Evolutionary conservation across 2,113 vertebrate genomes (phyloP), one percentile per base, ranked within the genome.

Genomic region (Acanthochromis polyacanthus): DNA sequence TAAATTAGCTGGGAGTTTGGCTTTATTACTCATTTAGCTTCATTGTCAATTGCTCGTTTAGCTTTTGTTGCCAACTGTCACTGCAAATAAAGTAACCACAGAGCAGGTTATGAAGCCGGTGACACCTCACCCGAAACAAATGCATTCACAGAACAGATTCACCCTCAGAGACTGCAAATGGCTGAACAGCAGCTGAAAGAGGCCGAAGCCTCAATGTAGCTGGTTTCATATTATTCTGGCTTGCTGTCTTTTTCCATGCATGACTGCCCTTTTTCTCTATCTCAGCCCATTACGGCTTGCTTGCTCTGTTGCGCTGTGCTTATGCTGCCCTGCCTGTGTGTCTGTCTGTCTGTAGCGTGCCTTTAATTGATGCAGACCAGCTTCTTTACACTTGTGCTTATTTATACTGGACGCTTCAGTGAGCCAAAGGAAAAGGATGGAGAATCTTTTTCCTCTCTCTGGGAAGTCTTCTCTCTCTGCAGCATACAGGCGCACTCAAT

Each of bases 301-400:
- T 79, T 75, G 83, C 81, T 78, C 59, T 62, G 81, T 69, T 87
- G 77, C 75, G 87, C 55, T 74, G 70, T 80, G 80, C 77, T 76
- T 53, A 65, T 68, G 46, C 56, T 63, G 45, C 22, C 45, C 60
- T 75, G 77, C 38, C 56, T 74, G 50, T 64, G 55, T 83, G 78
- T 75, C 53, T 59, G 66, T 75, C 78, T 75, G 68, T 73, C 71
- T 63, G 60, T 67, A 38, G 64, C 69, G 77, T 76, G 66, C 46
- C 75, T 87, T 81, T 91, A 85, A 93, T 88, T 86, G 79, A 81
- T 74, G 64, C 71, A 81, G 52, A 78, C 61, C 82, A 82, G 81
- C 32, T 75, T 78, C 72, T 76, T 82, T 85, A 82, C 71, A 83
- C 66, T 80, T 61, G 48, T 30, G 78, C 80, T 87, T 87, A 85